Conservation (phyloP, 2,888 invertebrate species). For the Protophormia terraenovae region DNA sequence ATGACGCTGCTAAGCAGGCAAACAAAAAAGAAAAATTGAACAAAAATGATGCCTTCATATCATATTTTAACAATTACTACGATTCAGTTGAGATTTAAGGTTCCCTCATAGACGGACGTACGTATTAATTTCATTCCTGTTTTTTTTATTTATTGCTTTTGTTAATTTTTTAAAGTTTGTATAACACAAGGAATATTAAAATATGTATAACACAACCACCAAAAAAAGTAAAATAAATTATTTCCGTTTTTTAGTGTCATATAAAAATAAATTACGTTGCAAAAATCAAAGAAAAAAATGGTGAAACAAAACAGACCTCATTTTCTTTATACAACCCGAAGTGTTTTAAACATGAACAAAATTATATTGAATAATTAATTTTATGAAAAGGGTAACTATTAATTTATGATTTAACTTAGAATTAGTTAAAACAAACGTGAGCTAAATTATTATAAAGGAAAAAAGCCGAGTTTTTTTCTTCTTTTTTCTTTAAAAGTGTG, state of each 20-base stretch:
- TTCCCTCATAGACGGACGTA: conserved; percentile 56
- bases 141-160: background rate
- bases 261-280: background rate
- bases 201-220: background rate
- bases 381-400: background rate
- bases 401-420: no score
- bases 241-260: background rate
- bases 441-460: background rate
- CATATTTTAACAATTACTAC: conserved; percentile 47
- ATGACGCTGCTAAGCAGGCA: background rate
- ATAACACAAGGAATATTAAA: conserved; percentile 21
- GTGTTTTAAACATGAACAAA: no score
- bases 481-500: background rate
- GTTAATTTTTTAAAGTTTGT: conserved; percentile 28
- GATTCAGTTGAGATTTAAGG: conserved; percentile 66
- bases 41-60: conserved; percentile 53
- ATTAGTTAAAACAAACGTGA: no score
- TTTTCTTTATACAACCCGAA: background rate
- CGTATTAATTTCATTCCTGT: conserved; percentile 14
- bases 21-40: conserved; percentile 25
- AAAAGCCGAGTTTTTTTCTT: background rate
- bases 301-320: background rate
- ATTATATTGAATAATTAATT: background rate
- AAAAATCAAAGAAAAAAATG: background rate
- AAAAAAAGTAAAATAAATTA: background rate